Conservation (phyloP, 2,888 invertebrate genomes). For the Drosophila ustulata region DNA sequence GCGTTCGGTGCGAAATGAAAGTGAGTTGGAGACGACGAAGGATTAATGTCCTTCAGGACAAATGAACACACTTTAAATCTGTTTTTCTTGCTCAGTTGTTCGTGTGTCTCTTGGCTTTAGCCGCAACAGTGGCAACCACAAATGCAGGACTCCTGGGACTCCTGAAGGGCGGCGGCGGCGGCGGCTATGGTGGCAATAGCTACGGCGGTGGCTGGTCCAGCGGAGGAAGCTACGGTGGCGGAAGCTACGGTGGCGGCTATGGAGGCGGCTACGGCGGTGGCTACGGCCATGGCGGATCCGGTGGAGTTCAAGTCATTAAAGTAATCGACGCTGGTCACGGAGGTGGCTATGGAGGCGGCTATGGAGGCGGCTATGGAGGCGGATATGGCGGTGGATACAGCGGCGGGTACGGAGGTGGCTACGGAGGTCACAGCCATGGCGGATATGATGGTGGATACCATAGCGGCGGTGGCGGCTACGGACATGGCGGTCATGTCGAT, state of each 20-base stretch:
- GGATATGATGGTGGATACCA: conserved; percentile 17
- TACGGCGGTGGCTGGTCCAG: conserved; percentile 22
- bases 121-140: conserved; percentile 59
- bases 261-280: conserved; percentile 23
- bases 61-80: conserved; percentile 14
- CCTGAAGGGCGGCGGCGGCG: conserved; percentile 58
- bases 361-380: conserved; percentile 36
- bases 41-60: conserved; percentile 31
- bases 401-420: conserved; percentile 19
- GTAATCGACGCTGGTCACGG: conserved; percentile 39
- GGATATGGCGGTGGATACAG: conserved; percentile 32
- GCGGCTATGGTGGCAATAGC: conserved; percentile 22
- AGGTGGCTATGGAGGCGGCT: conserved; percentile 41
- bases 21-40: conserved; percentile 55
- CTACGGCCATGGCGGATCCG: conserved; percentile 18
- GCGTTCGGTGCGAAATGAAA: conserved; percentile 66
- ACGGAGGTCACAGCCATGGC: conserved; percentile 1
- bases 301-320: conserved; percentile 41
- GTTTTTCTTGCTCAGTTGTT: conserved; percentile 53
- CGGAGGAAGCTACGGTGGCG: conserved; percentile 28
- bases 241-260: conserved; percentile 32
- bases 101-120: conserved; percentile 67
- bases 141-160: conserved; percentile 68
- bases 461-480: conserved; percentile 6
- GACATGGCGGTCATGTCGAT: conserved; percentile 34